Evolutionary conservation across 2,113 vertebrate genomes (phyloP).

Genomic region (Colius striatus): DNA sequence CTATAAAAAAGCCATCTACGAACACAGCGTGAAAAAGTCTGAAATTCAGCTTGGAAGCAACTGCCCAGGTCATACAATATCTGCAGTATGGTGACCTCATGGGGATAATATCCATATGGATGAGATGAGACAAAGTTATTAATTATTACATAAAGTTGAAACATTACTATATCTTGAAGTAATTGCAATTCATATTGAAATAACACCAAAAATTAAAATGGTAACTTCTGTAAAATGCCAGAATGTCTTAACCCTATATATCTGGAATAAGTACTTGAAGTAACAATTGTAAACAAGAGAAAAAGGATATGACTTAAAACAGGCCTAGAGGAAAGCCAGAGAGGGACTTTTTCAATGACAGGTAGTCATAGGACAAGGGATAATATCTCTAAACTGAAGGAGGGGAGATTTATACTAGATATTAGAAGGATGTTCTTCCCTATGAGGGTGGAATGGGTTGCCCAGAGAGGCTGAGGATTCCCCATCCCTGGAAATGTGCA

Average conservation of each 20-base stretch:
- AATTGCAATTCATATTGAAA: background rate
- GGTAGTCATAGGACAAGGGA: too few species aligned
- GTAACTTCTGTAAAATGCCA: background rate
- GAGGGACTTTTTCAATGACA: too few species aligned
- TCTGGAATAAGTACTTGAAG: background rate
- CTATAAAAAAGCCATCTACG: background rate
- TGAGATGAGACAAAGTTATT: background rate
- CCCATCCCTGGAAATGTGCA: too few species aligned
- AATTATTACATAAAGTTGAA: background rate
- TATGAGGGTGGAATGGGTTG: too few species aligned
- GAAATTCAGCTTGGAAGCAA: background rate
- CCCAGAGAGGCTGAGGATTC: too few species aligned
- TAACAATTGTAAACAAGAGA: background rate
- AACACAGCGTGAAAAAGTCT: background rate
- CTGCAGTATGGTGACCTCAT: background rate
- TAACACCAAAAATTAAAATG: background rate
- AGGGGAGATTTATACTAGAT: too few species aligned
- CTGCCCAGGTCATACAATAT: accelerated
- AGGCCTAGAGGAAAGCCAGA: too few species aligned
- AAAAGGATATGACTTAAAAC: background rate
- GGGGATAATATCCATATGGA: background rate
- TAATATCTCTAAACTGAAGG: too few species aligned
- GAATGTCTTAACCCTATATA: background rate
- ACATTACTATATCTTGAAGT: background rate
- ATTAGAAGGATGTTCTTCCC: too few species aligned